Base-by-base conservation (phyloP, 2,888 invertebrate species). In the Lamproptera curius region DNA sequence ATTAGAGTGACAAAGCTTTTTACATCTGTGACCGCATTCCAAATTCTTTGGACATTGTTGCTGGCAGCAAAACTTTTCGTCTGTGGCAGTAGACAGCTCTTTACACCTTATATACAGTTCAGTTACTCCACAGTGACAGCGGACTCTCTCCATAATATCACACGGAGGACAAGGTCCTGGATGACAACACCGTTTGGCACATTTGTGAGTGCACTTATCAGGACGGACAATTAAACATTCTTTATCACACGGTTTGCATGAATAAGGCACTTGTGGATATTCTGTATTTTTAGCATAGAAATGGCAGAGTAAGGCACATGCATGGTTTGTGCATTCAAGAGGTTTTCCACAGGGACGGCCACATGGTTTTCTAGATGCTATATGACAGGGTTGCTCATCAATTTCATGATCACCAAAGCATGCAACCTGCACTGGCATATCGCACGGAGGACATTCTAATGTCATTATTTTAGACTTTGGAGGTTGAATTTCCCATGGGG, bases 41-140 rank as follows among this genome's bases (percentile, higher is more conserved):
- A 94, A 91, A 92, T 96, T 92, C 82, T 93, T 95, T 0, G 96
- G 93, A 67, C 97, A 98, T 54, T 94, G 94, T 70, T 95, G 95
- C 31, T 94, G 93, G 70, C 97, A 98, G 46, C 90, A 90, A 16
- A 89, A 66, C 40, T 73, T 75, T 38, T 88, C 88, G 10, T 78
- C 79, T 0, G 76, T 73, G n/a, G 90, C 83, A 1, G 77, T 70
- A 0, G 90, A 88, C 72, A 93, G 90, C 58, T 94, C 92, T 26
- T 77, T 79, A 67, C 98, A 98, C 20, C 91, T 89, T 44, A 95
- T 88, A 62, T 94, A 93, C 2, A 94, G 83, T 55, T 93, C 92
- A 44, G 92, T 92, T 3, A 95, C 84, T 0, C 92, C 92, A 68
- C 98, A 98, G 70, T 97, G 95, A 61, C 98, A 98, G 26, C 91